Conservation (phyloP, 1,140 invertebrate species). For the Drosophila mauritiana region DNA sequence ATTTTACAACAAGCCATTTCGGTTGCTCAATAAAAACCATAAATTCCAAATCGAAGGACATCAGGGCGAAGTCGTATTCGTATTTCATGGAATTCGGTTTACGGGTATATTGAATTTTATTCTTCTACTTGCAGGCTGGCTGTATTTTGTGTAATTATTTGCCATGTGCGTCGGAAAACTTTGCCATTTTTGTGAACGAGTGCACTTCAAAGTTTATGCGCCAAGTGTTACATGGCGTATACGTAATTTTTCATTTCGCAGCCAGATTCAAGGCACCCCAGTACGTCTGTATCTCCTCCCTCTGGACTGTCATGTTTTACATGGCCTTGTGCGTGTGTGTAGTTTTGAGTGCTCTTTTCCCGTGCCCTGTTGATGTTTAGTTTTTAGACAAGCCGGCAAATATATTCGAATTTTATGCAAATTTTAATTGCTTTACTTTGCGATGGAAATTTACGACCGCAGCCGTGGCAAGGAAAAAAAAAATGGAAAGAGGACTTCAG, state of each 20-base stretch:
- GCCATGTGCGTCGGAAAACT: constrained; percentile 45
- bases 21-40: constrained; percentile 3
- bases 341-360: constrained; percentile 53
- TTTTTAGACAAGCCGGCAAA: constrained; percentile 63
- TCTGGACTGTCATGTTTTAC: constrained; percentile 66
- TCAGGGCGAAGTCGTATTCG: not conserved
- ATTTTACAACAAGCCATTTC: constrained; percentile 16
- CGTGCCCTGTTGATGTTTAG: constrained; percentile 61
- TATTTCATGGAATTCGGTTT: constrained; percentile 21
- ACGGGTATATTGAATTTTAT: constrained; percentile 34
- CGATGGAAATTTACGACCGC: constrained; percentile 59
- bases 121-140: constrained; percentile 2
- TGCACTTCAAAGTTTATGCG: constrained; percentile 62
- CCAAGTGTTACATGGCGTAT: constrained; percentile 66
- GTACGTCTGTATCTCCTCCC: constrained; percentile 22
- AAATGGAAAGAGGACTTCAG: not conserved
- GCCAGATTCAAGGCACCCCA: constrained; percentile 31
- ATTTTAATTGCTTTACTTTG: constrained; percentile 78
- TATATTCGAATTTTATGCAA: constrained; percentile 77
- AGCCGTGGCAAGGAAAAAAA: not conserved
- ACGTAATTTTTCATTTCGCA: constrained; percentile 68
- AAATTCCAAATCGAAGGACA: constrained; percentile 24
- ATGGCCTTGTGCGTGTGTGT: constrained; percentile 29
- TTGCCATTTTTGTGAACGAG: constrained; percentile 61
- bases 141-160: constrained; percentile 55